These are phyloP conservation scores for Penaeus vannamei DNA, from an alignment of 1,140 invertebrate species.

Conservation along the genomic window DNA sequence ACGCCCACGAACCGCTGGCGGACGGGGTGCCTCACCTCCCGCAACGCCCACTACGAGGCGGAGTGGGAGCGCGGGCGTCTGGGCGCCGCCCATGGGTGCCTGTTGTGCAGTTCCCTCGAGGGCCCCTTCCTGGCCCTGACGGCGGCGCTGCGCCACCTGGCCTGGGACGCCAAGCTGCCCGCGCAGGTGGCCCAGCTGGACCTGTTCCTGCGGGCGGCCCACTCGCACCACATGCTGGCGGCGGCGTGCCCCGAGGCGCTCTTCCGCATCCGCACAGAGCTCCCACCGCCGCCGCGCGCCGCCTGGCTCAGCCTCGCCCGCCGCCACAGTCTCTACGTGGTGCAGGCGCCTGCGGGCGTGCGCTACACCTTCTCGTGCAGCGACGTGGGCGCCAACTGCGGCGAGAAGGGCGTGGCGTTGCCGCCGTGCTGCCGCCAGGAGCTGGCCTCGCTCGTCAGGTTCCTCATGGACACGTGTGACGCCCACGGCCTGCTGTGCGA, in stretches of 20 bases:
- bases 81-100: slow-evolving; percentile 38
- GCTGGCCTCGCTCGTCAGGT: slow-evolving; percentile 48
- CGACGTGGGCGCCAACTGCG: slow-evolving; percentile 40
- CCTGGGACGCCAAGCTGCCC: slow-evolving; percentile 38
- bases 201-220: slow-evolving; percentile 46
- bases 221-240: slow-evolving; percentile 38
- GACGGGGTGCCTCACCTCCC: slow-evolving; percentile 43
- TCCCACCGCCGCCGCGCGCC: slow-evolving; percentile 27
- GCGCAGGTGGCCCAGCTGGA: slow-evolving; percentile 16
- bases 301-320: slow-evolving; percentile 45
- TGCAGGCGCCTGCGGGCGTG: slow-evolving; percentile 15
- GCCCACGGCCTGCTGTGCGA: slow-evolving; percentile 52
- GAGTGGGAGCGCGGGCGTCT: slow-evolving; percentile 30
- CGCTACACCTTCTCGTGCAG: slow-evolving; percentile 33
- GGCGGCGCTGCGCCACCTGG: slow-evolving; percentile 47
- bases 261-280: slow-evolving; percentile 7
- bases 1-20: slow-evolving; percentile 40
- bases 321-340: slow-evolving; percentile 36
- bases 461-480: slow-evolving; percentile 55
- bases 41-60: slow-evolving; percentile 46
- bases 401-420: slow-evolving; percentile 23
- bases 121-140: slow-evolving; percentile 58
- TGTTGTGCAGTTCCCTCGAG: slow-evolving; percentile 46
- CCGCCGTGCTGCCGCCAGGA: slow-evolving; percentile 57
- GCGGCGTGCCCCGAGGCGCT: slow-evolving; percentile 36